Base-by-base conservation (phyloP, 2,888 invertebrate species). In the Aethes cnicana region DNA sequence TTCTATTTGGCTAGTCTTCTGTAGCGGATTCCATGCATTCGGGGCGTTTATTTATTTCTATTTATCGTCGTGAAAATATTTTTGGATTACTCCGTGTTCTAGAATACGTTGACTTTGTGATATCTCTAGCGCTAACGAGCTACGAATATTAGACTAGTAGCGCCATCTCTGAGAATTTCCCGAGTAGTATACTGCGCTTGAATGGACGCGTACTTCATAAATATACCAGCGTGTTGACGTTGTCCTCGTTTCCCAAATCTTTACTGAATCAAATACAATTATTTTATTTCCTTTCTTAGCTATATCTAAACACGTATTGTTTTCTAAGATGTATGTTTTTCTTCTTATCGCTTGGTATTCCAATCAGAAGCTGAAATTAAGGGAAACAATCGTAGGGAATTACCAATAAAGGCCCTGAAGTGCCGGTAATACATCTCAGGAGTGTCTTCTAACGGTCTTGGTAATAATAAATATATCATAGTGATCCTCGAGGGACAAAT, bases 391-490 rank as follows among this genome's bases (percentile, higher is more conserved):
- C 18, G 25, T 36, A 26, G 16, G 36, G 14, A 8, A 44, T 46
- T 46, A 64, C 63, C 66, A 70, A 74, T 72, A 77, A 79, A 73
- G 61, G 66, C 59, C 56, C 57, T 58, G 59, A 72, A 66, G 58
- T 57, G 63, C 74, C 69, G 71, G 74, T 81, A 85, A 84, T 82
- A 79, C 78, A 82, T 86, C 84, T 86, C 85, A 62, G 66, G 82
- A 84, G 83, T 82, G 76, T 84, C 83, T 85, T 83, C 69, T 69
- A 72, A 78, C 72, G 69, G 79, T 77, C 77, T 79, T 78, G 72
- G 78, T 73, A 84, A 86, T 85, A 85, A 89, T 87, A 88, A 85
- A 88, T 89, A 84, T 86, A 87, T 88, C 84, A 86, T 85, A 85
- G 82, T 83, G 75, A 81, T 82, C 69, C 85, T 69, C 77, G 20